Evolutionary conservation across 2,888 invertebrate species (phyloP).

Genomic region (Cheilosia vulpina): DNA sequence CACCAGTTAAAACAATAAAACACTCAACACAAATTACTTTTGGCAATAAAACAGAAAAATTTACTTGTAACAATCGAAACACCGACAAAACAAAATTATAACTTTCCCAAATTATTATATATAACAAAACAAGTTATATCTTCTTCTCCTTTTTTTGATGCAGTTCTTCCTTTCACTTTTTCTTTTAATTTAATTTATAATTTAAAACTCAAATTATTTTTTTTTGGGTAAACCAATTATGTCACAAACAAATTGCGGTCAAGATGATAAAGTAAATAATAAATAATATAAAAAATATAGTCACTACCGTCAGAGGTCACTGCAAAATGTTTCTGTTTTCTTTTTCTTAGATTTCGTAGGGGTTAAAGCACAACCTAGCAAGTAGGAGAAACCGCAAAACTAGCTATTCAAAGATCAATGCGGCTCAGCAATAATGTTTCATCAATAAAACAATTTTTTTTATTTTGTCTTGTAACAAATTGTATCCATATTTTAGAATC

Average conservation of each 20-base stretch:
- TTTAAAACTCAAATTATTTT: conserved; percentile 1
- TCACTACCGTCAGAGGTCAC: conserved; percentile 55
- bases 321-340: conserved; percentile 25
- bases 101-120: not conserved
- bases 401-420: conserved; percentile 20
- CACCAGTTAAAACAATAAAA: conserved; percentile 26
- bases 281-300: conserved; percentile 13
- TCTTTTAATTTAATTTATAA: conserved; percentile 45
- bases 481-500: conserved; percentile 41
- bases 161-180: conserved; percentile 39
- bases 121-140: conserved; percentile 17
- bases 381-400: conserved; percentile 2
- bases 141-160: not conserved
- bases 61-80: conserved; percentile 33
- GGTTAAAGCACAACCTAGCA: conserved; percentile 24
- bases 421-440: conserved; percentile 28
- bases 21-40: conserved; percentile 22
- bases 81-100: conserved; percentile 24
- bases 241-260: conserved; percentile 61
- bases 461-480: conserved; percentile 32
- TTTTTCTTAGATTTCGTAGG: not conserved
- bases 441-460: conserved; percentile 5
- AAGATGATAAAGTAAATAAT: conserved; percentile 14
- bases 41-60: conserved; percentile 1
- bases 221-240: conserved; percentile 36